Conservation (phyloP, 2,888 invertebrate species). For the Cyaniris semiargus region DNA sequence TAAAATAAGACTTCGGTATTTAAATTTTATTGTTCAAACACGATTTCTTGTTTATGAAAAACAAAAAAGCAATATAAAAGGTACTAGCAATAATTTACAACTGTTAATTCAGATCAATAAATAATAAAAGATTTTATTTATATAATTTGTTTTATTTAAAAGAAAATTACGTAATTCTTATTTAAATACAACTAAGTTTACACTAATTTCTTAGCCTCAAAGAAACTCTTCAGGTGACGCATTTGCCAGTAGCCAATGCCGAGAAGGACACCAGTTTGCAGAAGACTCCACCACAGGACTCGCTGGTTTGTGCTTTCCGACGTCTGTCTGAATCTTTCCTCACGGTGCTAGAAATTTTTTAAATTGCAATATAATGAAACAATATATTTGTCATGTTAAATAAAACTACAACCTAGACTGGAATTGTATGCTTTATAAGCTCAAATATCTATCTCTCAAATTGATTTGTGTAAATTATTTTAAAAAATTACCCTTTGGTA, state of each 20-base stretch:
- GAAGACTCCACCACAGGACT: constrained; percentile 97
- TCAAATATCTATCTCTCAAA: too few relatives aligned
- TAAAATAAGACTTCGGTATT: neutral
- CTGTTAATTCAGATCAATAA: constrained; percentile 2
- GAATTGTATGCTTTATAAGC: too few relatives aligned
- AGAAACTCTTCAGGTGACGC: constrained; percentile 99
- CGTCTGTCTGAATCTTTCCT: constrained; percentile 97
- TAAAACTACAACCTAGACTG: too few relatives aligned
- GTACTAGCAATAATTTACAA: constrained; percentile 14
- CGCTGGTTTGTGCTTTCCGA: constrained; percentile 98
- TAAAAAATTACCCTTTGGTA: constrained; percentile 90
- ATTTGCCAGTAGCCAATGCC: constrained; percentile 99
- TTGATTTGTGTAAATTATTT: neutral
- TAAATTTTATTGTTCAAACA: constrained; percentile 14
- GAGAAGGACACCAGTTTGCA: constrained; percentile 94
- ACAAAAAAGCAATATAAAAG: neutral
- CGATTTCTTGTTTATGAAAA: neutral
- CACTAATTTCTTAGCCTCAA: constrained; percentile 99
- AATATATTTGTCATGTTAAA: too few relatives aligned
- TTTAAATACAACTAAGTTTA: constrained; percentile 62
- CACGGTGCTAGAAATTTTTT: constrained; percentile 87
- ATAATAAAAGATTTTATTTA: constrained; percentile 18
- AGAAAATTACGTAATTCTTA: constrained; percentile 32
- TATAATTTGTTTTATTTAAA: constrained; percentile 31
- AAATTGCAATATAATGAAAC: neutral